Base-by-base conservation (phyloP, 1,140 invertebrate species). In the Leptinotarsa texana region DNA sequence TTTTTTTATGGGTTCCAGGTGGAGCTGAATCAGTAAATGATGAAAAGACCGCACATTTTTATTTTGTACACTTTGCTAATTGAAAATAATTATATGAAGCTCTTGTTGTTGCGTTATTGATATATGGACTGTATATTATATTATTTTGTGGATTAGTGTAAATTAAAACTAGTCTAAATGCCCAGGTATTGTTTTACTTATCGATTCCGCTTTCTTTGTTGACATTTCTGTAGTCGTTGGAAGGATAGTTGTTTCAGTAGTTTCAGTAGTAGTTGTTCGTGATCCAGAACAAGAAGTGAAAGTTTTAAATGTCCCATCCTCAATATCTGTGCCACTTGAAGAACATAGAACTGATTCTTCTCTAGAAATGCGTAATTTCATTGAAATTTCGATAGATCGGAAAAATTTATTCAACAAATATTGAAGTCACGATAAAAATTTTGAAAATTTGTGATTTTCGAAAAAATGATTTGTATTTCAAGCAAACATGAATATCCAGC, bases 71-170 rank as follows among this genome's bases (percentile, higher is more conserved):
- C 71, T 63, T 42, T 22, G 61, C 57, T 62, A 17, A 71, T 62
- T 33, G 15, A 62, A 62, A 62, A 22, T 71, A 57, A 69, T 63
- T 73, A 62, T 73, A 73, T 73, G 22, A 62, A 73, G 42, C 75
- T 72, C 75, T 69, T 63, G 69, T 73, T 76, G 75, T 76, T 76
- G 73, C 63, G 75, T 75, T 75, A 69, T 68, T 76, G 75, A 70
- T 77, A 78, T 73, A 80, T 80, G 74, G 75, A 81, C 77, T 83
- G 80, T 81, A 82, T 79, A 82, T 78, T 80, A 79, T 74, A 79
- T 78, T 79, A 81, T 80, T 82, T 82, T 83, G 76, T 82, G 80
- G 80, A 78, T 82, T 82, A 81, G 75, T 83, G 82, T 81, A 81
- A 76, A 81, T 79, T 77, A 82, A 81, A 81, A 65, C 70, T 78